Conservation (phyloP, 2,113 vertebrate species). For the Equus quagga region DNA sequence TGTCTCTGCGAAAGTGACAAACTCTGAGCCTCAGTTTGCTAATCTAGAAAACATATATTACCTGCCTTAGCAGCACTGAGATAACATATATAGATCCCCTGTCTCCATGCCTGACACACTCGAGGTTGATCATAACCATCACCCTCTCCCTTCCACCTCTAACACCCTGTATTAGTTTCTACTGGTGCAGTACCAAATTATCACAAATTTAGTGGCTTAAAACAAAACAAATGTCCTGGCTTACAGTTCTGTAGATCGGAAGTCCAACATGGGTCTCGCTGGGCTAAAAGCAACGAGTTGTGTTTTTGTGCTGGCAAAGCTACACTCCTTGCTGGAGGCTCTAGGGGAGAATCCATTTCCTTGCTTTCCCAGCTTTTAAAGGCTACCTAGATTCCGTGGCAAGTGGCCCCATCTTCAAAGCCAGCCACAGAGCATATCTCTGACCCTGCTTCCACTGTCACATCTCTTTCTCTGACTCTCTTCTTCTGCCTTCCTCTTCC, state of each 20-base stretch:
- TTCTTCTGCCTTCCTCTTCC: neutral
- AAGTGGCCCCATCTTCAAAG: neutral
- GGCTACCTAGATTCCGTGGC: neutral
- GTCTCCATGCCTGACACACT: neutral
- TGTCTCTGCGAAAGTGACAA: neutral
- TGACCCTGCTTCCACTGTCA: neutral
- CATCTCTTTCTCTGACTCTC: neutral
- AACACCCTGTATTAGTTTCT: neutral
- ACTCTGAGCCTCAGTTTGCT: neutral
- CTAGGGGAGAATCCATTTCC: neutral
- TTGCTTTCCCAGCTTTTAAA: neutral
- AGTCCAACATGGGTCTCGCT: neutral
- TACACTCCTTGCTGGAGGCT: neutral
- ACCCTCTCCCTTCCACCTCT: neutral
- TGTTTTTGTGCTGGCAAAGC: neutral
- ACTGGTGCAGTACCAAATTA: neutral
- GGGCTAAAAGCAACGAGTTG: neutral
- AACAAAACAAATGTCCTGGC: neutral
- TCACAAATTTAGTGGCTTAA: neutral
- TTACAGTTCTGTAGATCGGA: neutral
- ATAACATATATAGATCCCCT: neutral
- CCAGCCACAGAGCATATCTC: neutral
- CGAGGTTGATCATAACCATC: neutral
- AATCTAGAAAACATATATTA: neutral
- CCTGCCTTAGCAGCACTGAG: neutral